Evolutionary conservation across 2,113 vertebrate genomes (phyloP), one percentile per base, ranked within the genome.

Genomic region (Pandion haliaetus): DNA sequence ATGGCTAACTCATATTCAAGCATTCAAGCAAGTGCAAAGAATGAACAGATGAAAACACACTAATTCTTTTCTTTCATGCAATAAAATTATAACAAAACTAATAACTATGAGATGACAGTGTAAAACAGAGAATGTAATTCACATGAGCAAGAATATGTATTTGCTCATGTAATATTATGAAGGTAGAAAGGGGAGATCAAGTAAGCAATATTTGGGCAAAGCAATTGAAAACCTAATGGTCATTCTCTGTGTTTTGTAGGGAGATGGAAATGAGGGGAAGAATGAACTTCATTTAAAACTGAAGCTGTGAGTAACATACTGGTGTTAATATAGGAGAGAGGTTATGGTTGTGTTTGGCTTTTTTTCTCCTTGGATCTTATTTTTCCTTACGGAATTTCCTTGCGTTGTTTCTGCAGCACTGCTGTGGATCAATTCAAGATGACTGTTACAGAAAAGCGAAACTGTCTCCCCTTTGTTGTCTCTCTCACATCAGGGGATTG

Each of bases 401-500:
- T 38, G 3, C 31, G 2, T 34, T 83, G 3, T 61, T 88, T 71
- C 49, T 2, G 0, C 21, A 57, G 12, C 8, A 8, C 0, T 11
- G 10, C 25, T 52, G 8, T 49, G 29, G 14, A 59, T 87, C 32
- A 6, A 3, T 38, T 83, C 54, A 83, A 76, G 11, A n/a, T 3
- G 5, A 57, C 13, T 49, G 5, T 42, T 62, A 58, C 45, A 86
- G 31, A 65, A 50, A 82, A 36, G 14, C 44, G 16, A 83, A 91
- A 42, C 14, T 40, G 4, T 5, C 18, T 40, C 9, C 9, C 5
- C 8, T 86, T 63, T 57, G 23, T 67, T 71, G 8, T 67, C 57
- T 73, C 17, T 63, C 4, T 83, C 14, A 6, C 54, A 25, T 25
- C 69, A 70, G 49, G 17, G 17, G 40, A 31, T 12, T 65, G 34